phyloP scores from a whole-genome alignment of 37 sponge, comb jelly and placozoan species.

The Diacarnus erythraeanus region DNA sequence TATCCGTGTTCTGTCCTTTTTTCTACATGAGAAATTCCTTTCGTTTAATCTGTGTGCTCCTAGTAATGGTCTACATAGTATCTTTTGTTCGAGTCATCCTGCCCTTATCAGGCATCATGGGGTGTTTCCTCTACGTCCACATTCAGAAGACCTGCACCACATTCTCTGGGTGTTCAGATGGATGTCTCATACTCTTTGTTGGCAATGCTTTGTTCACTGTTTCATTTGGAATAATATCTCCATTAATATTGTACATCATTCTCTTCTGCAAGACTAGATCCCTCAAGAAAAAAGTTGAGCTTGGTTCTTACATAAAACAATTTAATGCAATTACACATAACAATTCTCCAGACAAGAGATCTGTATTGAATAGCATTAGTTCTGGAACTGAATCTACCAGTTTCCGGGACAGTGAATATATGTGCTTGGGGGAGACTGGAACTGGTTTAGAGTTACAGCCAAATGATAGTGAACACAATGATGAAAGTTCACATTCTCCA shows the following conservation, averaged over 20 bases:
- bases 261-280: background rate
- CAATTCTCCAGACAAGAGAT: background rate
- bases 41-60: background rate
- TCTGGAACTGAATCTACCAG: background rate
- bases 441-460: no score
- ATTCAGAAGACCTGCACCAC: constrained; percentile 3
- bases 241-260: background rate
- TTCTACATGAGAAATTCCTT: background rate
- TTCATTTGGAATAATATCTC: background rate
- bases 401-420: no score
- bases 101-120: background rate
- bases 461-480: background rate
- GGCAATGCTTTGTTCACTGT: background rate
- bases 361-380: no score
- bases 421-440: no score
- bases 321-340: no score
- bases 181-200: background rate
- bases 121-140: background rate
- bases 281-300: background rate
- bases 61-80: background rate
- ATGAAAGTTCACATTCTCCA: background rate
- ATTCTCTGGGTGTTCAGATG: background rate
- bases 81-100: background rate
- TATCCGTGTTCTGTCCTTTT: constrained; percentile 6
- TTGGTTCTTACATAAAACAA: background rate